These are phyloP conservation scores for Varanus salvator DNA, from an alignment of 2,113 vertebrate species.

Conservation along the genomic window DNA sequence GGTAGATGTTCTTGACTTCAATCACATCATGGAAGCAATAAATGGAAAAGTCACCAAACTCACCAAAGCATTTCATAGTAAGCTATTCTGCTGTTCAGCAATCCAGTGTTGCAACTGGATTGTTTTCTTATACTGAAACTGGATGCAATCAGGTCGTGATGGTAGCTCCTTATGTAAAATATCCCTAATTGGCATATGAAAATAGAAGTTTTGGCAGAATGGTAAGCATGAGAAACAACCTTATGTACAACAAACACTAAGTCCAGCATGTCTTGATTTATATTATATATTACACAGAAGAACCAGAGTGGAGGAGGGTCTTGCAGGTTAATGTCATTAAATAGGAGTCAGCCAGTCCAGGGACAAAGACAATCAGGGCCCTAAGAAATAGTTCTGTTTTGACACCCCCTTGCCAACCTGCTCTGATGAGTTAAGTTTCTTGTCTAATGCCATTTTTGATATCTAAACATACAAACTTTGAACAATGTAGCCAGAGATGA, in stretches of 20 bases:
- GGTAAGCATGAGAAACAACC: neutral
- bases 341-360: too few species aligned
- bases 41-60: slow-evolving; percentile 27
- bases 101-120: neutral
- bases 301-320: too few species aligned
- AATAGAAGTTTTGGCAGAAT: too few species aligned
- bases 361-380: too few species aligned
- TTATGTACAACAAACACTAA: neutral
- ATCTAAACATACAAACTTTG: neutral
- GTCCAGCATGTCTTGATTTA: too few species aligned
- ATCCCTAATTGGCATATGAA: too few species aligned
- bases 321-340: neutral
- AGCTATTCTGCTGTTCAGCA: neutral
- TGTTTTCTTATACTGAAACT: neutral
- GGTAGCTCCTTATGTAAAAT: neutral
- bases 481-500: too few species aligned
- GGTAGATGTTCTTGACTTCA: slow-evolving; percentile 43
- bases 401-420: neutral
- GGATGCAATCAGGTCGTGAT: neutral
- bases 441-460: neutral
- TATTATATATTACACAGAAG: too few species aligned
- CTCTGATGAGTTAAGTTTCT: neutral
- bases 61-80: neutral
- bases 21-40: slow-evolving; percentile 7
- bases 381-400: neutral